Percentiles rank a stretch among this genome's conserved stretches.
Conservation (phyloP, 1,140 invertebrate species). For the Drosophila subpulchrella region DNA sequence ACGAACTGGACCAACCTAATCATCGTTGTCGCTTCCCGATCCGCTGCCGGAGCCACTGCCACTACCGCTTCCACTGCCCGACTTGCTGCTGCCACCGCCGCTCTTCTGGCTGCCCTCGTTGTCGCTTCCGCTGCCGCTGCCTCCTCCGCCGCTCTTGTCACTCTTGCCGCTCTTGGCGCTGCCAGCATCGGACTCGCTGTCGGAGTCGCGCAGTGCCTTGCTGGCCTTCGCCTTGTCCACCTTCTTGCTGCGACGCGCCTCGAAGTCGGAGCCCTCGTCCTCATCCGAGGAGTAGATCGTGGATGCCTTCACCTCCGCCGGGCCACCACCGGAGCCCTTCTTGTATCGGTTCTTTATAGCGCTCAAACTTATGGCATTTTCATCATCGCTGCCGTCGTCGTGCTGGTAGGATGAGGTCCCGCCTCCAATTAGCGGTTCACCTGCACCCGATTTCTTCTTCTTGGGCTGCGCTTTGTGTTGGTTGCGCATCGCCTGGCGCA, state of each 20-base stretch:
- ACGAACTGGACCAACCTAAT: conserved; percentile 20
- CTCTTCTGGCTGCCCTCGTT: conserved; percentile 61
- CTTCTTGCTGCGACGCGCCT: conserved; percentile 90
- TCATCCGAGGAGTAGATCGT: conserved; percentile 97
- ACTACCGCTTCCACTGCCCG: conserved; percentile 51
- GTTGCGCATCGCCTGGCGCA: conserved; percentile 93
- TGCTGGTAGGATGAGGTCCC: conserved; percentile 85
- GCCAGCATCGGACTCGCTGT: conserved; percentile 85
- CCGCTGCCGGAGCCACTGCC: conserved; percentile 58
- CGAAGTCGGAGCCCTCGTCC: conserved; percentile 94
- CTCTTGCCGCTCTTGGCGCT: conserved; percentile 63
- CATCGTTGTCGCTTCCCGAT: conserved; percentile 66
- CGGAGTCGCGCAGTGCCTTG: conserved; percentile 92
- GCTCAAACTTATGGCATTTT: conserved; percentile 94
- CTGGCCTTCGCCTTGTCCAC: conserved; percentile 92
- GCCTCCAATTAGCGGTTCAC: conserved; percentile 84
- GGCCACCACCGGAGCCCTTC: conserved; percentile 73
- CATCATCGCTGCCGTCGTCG: conserved; percentile 95
- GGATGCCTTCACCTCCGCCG: conserved; percentile 85
- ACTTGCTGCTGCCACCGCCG: conserved; percentile 36
- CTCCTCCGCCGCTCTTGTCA: conserved; percentile 42
- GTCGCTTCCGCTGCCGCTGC: conserved; percentile 49
- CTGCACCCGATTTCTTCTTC: conserved; percentile 88
- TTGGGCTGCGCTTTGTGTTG: conserved; percentile 87
- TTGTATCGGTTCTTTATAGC: conserved; percentile 99